These are phyloP conservation scores for Felis chaus DNA, from an alignment of 2,113 vertebrate genomes.

Conservation along the genomic window DNA sequence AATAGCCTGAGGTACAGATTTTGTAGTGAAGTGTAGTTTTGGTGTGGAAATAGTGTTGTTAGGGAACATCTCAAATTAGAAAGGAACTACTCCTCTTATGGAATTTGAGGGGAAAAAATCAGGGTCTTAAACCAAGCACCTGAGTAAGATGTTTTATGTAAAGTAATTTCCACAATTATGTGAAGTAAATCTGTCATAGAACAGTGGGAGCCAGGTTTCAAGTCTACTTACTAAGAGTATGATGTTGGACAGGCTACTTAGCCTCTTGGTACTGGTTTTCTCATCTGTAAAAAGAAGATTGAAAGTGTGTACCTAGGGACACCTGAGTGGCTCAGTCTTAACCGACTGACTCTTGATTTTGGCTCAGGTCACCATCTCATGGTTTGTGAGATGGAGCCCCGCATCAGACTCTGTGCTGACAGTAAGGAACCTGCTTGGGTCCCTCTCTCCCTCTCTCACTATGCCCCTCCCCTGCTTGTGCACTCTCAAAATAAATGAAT, in stretches of 20 bases:
- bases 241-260: background rate
- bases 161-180: background rate
- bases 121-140: background rate
- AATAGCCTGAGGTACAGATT: background rate
- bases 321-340: too few species aligned
- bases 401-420: too few species aligned
- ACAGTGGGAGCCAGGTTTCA: background rate
- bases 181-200: background rate
- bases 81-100: background rate
- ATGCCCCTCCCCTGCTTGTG: too few species aligned
- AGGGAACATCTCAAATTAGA: background rate
- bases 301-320: too few species aligned
- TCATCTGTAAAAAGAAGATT: background rate
- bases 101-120: background rate
- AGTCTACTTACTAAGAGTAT: background rate
- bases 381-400: too few species aligned
- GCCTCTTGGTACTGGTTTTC: background rate
- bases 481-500: too few species aligned
- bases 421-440: too few species aligned
- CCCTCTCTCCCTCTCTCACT: too few species aligned
- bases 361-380: too few species aligned
- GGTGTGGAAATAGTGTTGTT: background rate
- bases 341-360: too few species aligned
- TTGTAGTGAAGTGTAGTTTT: background rate
- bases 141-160: background rate